Evolutionary conservation across 2,888 invertebrate genomes (phyloP), one percentile per base, ranked within the genome.

Genomic region (Bhutanitis thaidina): DNA sequence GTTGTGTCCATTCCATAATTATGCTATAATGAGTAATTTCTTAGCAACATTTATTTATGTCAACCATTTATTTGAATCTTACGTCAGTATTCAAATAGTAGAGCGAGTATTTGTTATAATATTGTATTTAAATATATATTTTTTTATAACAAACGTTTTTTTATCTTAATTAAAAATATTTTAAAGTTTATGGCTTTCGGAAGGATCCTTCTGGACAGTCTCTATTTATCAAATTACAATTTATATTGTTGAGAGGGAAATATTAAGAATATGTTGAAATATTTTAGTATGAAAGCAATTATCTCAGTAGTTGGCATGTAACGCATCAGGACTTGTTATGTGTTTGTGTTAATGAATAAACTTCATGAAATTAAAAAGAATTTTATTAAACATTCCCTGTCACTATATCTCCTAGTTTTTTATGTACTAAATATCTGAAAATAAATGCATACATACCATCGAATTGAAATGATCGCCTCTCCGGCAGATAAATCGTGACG

Each of bases 301-400:
- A 34, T 40, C 1, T 49, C 43, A 30, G 32, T 37, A 32, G 46
- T 25, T 12, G 9, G 38, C 30, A 14, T 15, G 3, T 36, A 10
- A 27, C n/a, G 20, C 20, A 20, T 20, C 2, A 20, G 20, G 20
- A 3, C 5, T 20, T 49, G 45, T 20, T 20, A 20, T 36, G n/a
- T 41, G 45, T 40, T 41, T 49, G 36, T 53, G 44, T 56, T 58
- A 52, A 47, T 55, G 52, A 47, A 55, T 47, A 20, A 20, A 20
- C 30, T 12, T 30, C 30, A 27, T 27, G 27, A 27, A 27, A 27
- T 27, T 8, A 1, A 27, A 8, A 8, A 4, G 27, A 20, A 5
- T 27, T 8, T 27, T 27, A 8, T 27, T 27, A 27, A 27, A 3
- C 5, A 20, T 20, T 20, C 20, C 2, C 20, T 20, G 20, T 20